A percentile compares a stretch with the other conserved stretches of the same genome.
Evolutionary conservation across 2,797 vertebrate species (phyloP).

Genomic region (Vipera latastei): DNA sequence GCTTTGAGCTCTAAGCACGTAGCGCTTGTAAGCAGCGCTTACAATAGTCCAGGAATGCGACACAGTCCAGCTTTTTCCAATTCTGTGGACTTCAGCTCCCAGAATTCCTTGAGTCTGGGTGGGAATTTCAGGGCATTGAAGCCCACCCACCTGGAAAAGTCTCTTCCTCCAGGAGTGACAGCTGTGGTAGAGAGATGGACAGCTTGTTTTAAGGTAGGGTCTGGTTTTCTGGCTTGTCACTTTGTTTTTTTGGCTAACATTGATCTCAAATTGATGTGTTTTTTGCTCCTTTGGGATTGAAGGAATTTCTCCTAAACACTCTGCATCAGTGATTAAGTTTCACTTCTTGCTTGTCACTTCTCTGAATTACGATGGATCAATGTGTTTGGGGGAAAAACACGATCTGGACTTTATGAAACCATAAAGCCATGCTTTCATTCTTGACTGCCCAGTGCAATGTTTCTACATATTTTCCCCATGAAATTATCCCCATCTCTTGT

Average conservation of each 20-base stretch:
- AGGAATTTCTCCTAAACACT: not conserved
- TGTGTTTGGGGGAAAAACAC: not conserved
- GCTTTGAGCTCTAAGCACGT: too few species aligned
- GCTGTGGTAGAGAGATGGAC: not conserved
- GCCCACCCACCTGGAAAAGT: not conserved
- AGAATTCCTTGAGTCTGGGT: not conserved
- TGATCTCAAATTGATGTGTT: not conserved
- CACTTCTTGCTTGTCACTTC: not conserved
- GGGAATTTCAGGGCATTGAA: not conserved
- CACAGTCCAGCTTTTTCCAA: not conserved
- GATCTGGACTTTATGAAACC: not conserved
- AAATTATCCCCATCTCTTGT: not conserved
- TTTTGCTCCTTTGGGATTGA: not conserved
- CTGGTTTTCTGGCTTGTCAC: not conserved
- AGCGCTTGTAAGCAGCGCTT: too few species aligned
- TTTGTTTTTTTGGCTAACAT: not conserved
- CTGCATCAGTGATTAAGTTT: not conserved
- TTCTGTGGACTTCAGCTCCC: not conserved
- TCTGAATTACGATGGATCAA: not conserved
- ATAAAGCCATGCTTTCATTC: not conserved
- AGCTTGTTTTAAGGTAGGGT: not conserved
- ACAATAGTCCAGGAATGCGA: too few species aligned
- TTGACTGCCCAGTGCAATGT: not conserved
- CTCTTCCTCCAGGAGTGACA: not conserved
- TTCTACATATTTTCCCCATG: not conserved